phyloP scores from a whole-genome alignment of 2,888 invertebrate species.

The Parnassius glacialis region DNA sequence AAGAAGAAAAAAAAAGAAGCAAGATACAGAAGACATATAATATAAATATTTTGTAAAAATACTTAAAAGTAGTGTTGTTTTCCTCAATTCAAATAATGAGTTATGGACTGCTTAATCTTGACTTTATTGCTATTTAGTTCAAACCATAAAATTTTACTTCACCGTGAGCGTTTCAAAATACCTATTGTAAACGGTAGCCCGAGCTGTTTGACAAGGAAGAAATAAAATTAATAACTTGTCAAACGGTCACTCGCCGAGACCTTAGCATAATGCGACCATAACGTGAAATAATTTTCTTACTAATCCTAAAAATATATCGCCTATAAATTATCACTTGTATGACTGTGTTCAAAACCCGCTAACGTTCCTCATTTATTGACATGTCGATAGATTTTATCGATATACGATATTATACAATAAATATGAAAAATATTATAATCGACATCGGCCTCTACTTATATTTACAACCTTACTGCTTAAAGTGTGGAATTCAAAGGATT shows the following conservation, averaged over 20 bases:
- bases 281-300: slow-evolving; percentile 74
- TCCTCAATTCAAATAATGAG: slow-evolving; percentile 5
- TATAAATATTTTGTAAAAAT: too few relatives aligned
- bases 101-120: slow-evolving; percentile 11
- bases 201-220: slow-evolving; percentile 31
- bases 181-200: slow-evolving; percentile 32
- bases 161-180: slow-evolving; percentile 12
- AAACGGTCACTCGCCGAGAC: slow-evolving; percentile 28
- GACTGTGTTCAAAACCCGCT: slow-evolving; percentile 61
- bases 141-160: slow-evolving; percentile 18
- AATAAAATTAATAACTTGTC: slow-evolving; percentile 51
- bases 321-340: slow-evolving; percentile 70
- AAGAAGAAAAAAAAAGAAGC: too few relatives aligned
- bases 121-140: slow-evolving; percentile 22
- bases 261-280: slow-evolving; percentile 50
- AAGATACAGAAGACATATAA: too few relatives aligned
- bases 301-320: slow-evolving; percentile 75
- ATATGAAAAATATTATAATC: too few relatives aligned
- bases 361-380: slow-evolving; percentile 22
- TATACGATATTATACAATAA: too few relatives aligned
- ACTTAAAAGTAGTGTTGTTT: too few relatives aligned
- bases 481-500: too few relatives aligned
- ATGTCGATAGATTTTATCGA: slow-evolving; percentile 8
- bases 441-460: too few relatives aligned
- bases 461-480: too few relatives aligned